Evolutionary conservation across 2,888 invertebrate genomes (phyloP).

Genomic region (Lithophane leautieri): DNA sequence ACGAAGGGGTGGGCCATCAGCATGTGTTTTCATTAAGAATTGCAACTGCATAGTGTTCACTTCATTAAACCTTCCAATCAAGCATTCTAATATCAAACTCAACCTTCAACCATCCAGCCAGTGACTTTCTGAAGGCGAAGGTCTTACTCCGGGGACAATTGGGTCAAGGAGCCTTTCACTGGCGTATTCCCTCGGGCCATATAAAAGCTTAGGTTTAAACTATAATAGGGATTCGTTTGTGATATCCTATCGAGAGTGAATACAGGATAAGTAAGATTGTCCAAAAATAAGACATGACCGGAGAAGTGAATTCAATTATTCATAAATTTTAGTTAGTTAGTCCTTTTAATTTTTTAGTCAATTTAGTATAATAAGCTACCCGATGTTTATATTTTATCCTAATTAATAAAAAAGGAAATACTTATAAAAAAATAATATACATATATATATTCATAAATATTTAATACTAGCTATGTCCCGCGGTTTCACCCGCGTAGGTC

Average conservation of each 20-base stretch:
- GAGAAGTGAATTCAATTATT: not conserved
- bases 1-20: not conserved
- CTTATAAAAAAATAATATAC: no score
- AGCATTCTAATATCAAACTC: not conserved
- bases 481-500: no score
- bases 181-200: slow-evolving; percentile 6
- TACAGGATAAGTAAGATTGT: not conserved
- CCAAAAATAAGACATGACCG: not conserved
- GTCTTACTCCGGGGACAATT: not conserved
- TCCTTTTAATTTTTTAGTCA: no score
- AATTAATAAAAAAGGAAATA: no score
- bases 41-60: not conserved
- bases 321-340: no score
- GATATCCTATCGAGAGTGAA: not conserved
- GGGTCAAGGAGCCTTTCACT: slow-evolving; percentile 26
- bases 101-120: slow-evolving; percentile 17
- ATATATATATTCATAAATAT: no score
- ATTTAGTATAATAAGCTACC: no score
- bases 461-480: no score
- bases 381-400: no score
- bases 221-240: not conserved
- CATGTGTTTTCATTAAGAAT: not conserved
- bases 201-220: slow-evolving; percentile 21
- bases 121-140: slow-evolving; percentile 11
- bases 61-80: not conserved